phyloP scores from a whole-genome alignment of 2,888 invertebrate species.

The Acronicta leporina region DNA sequence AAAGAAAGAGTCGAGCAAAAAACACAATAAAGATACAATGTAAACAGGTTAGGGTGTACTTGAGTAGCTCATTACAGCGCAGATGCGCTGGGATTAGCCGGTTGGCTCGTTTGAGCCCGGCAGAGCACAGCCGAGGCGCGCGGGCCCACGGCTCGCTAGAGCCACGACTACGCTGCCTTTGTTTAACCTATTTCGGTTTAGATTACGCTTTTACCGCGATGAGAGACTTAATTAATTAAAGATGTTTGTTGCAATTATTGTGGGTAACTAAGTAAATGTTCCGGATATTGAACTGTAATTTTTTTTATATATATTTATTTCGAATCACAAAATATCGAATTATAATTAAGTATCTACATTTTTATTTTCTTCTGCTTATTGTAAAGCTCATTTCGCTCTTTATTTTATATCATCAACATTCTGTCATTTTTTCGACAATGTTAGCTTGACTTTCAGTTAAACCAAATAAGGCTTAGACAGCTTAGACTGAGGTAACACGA shows the following conservation, averaged over 20 bases:
- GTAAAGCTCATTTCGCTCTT: no score
- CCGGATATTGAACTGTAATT: no score
- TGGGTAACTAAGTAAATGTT: slow-evolving; percentile 2
- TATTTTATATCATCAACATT: no score
- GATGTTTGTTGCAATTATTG: slow-evolving; percentile 62
- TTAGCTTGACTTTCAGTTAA: no score
- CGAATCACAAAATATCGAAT: no score
- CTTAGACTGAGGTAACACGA: no score
- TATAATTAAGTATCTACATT: no score
- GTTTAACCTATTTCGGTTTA: slow-evolving; percentile 88
- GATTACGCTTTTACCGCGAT: slow-evolving; percentile 83
- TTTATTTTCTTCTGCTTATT: no score
- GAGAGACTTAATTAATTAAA: slow-evolving; percentile 80
- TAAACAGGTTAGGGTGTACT: slow-evolving; percentile 89
- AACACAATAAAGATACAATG: slow-evolving; percentile 89
- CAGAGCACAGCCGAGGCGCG: slow-evolving; percentile 51
- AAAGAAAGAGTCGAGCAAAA: slow-evolving; percentile 84
- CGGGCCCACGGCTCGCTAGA: slow-evolving; percentile 67
- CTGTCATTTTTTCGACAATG: no score
- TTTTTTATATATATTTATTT: no score
- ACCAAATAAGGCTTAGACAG: no score
- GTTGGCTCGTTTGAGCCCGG: slow-evolving; percentile 69
- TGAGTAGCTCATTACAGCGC: slow-evolving; percentile 87
- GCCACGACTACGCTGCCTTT: slow-evolving; percentile 71
- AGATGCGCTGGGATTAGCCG: slow-evolving; percentile 85